Evolutionary conservation across 2,888 invertebrate species (phyloP).

Genomic region (Dryobotodes eremita): DNA sequence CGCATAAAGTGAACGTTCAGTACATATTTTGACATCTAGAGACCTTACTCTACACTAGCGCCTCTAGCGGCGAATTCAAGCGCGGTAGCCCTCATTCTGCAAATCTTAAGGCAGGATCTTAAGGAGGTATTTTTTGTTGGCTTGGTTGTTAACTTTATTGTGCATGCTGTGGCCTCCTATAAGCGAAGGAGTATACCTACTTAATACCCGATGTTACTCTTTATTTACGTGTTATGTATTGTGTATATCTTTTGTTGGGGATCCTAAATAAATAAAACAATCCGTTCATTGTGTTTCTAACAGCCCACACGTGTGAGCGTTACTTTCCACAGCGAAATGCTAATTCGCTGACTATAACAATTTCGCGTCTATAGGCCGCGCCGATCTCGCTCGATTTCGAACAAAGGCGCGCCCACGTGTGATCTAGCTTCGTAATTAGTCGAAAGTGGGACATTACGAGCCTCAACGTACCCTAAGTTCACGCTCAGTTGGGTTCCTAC

Average conservation of each 20-base stretch:
- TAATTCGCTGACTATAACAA: constrained; percentile 51
- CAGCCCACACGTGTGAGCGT: constrained; percentile 36
- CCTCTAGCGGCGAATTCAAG: too few species aligned
- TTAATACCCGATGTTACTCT: neutral
- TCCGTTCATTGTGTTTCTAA: constrained; percentile 28
- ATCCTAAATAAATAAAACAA: constrained; percentile 16
- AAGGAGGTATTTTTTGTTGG: neutral
- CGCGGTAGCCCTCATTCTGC: neutral
- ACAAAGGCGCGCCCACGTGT: constrained; percentile 75
- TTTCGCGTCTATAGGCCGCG: constrained; percentile 63
- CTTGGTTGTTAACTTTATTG: neutral
- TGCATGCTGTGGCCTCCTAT: neutral
- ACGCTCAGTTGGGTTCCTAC: constrained; percentile 54
- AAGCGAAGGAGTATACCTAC: neutral
- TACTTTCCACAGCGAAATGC: constrained; percentile 56
- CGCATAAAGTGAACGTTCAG: too few species aligned
- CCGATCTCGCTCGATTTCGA: constrained; percentile 62
- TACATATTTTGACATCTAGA: too few species aligned
- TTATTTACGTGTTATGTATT: neutral
- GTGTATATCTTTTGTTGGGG: neutral
- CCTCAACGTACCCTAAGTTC: constrained; percentile 51
- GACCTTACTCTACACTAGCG: too few species aligned
- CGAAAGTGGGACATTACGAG: constrained; percentile 75
- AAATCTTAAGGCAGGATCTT: neutral
- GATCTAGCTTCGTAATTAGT: constrained; percentile 71